Percentiles rank a stretch among this genome's conserved stretches.
Evolutionary conservation across 2,888 invertebrate genomes (phyloP).

Genomic region (Deroplatys truncata): DNA sequence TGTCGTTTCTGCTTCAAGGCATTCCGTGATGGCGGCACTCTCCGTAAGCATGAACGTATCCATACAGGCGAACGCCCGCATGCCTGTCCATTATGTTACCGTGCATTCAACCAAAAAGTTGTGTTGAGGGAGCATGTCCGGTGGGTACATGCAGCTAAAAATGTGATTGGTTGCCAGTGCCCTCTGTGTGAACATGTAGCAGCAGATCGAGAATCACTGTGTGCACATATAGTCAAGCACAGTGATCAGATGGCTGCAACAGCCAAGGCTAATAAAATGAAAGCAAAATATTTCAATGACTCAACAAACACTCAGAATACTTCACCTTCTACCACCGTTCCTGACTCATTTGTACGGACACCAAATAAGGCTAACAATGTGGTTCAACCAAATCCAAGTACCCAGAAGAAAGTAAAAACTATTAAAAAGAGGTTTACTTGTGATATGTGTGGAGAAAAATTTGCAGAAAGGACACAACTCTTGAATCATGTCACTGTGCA

Average conservation of each 20-base stretch:
- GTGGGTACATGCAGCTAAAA: constrained; percentile 79
- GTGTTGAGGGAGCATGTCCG: constrained; percentile 80
- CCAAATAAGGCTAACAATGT: constrained; percentile 48
- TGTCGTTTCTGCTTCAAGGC: constrained; percentile 86
- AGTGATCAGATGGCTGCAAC: constrained; percentile 80
- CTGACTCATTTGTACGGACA: constrained; percentile 40
- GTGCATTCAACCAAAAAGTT: constrained; percentile 80
- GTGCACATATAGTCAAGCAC: constrained; percentile 78
- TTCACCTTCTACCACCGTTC: neutral
- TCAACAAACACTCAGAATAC: neutral
- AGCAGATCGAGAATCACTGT: constrained; percentile 67
- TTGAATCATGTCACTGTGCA: constrained; percentile 77
- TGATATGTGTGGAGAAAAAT: constrained; percentile 77
- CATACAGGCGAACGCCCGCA: constrained; percentile 84
- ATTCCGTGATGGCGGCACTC: constrained; percentile 81
- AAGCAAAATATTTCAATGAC: neutral
- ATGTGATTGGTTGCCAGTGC: constrained; percentile 63
- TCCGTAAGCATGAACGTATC: constrained; percentile 79
- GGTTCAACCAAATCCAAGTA: neutral
- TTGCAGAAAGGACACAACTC: constrained; percentile 66
- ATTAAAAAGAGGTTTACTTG: constrained; percentile 63
- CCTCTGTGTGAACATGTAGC: constrained; percentile 70
- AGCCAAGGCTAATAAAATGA: constrained; percentile 63
- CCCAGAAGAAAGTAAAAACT: neutral
- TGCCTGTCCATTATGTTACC: constrained; percentile 79